Conservation (phyloP, 2,888 invertebrate species). For the Operophtera brumata region DNA sequence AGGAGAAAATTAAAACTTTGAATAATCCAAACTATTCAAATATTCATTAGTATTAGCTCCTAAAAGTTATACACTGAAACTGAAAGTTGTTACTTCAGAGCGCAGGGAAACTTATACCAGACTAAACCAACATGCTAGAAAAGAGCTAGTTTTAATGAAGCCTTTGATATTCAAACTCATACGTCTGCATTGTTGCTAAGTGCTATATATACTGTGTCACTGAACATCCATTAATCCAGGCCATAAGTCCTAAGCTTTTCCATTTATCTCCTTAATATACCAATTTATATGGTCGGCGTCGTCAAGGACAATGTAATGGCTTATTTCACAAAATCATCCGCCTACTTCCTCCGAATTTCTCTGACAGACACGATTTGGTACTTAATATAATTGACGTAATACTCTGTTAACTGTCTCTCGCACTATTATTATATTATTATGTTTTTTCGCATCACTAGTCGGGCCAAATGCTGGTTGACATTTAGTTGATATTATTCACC, state of each 20-base stretch:
- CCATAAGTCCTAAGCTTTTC: slow-evolving; percentile 30
- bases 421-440: not conserved
- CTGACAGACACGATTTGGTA: slow-evolving; percentile 61
- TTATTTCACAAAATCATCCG: slow-evolving; percentile 45
- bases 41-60: slow-evolving; percentile 3
- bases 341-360: slow-evolving; percentile 46
- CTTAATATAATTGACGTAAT: slow-evolving; percentile 57
- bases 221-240: slow-evolving; percentile 27
- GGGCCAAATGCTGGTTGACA: no score
- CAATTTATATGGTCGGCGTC: slow-evolving; percentile 37
- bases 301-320: slow-evolving; percentile 37
- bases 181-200: slow-evolving; percentile 11
- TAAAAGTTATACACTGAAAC: slow-evolving; percentile 11
- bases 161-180: slow-evolving; percentile 14
- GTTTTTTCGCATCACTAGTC: not conserved
- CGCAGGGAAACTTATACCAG: not conserved
- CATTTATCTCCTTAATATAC: slow-evolving; percentile 38
- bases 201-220: slow-evolving; percentile 2
- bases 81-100: slow-evolving; percentile 5
- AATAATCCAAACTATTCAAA: slow-evolving; percentile 8
- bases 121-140: slow-evolving; percentile 9
- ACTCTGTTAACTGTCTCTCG: slow-evolving; percentile 3
- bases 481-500: no score
- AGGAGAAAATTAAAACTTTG: not conserved
- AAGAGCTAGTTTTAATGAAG: slow-evolving; percentile 8